A percentile compares a stretch with the other conserved stretches of the same genome.
Conservation (phyloP, 1,140 invertebrate genomes). For the Notospermus geniculatus region DNA sequence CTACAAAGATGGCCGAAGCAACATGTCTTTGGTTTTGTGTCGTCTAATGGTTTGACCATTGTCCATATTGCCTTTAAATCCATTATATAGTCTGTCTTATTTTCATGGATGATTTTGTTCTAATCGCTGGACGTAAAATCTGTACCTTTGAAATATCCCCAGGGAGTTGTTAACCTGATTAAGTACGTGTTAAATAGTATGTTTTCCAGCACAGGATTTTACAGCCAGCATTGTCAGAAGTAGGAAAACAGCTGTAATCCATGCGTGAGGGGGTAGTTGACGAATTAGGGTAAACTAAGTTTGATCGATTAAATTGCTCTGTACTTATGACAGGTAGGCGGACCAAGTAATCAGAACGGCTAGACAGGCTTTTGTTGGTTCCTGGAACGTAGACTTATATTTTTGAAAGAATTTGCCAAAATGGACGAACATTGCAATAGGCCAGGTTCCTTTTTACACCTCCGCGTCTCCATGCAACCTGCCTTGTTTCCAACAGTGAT, state of each 20-base stretch:
- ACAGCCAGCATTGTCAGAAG: slow-evolving; percentile 15
- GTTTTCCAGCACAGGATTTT: slow-evolving; percentile 6
- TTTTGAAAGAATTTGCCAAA: too few species aligned
- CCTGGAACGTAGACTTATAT: background rate
- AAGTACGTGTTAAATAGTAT: slow-evolving; percentile 8
- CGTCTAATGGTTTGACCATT: too few species aligned
- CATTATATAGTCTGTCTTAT: too few species aligned
- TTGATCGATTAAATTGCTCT: background rate
- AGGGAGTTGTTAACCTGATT: background rate
- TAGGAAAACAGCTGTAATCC: slow-evolving; percentile 14
- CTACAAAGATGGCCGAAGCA: too few species aligned
- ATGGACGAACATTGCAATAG: too few species aligned
- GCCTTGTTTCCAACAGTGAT: too few species aligned
- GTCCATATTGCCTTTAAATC: too few species aligned
- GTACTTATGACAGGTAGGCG: background rate
- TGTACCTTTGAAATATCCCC: slow-evolving; percentile 1
- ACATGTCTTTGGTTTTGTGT: too few species aligned
- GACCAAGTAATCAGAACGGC: background rate
- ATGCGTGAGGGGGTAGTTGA: background rate
- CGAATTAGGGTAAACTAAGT: slow-evolving; percentile 7
- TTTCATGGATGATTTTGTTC: too few species aligned
- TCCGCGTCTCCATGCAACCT: too few species aligned
- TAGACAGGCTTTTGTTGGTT: background rate
- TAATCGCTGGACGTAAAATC: too few species aligned
- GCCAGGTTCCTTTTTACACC: too few species aligned